Evolutionary conservation across 2,888 invertebrate genomes (phyloP).

Genomic region (Ophion obscuratus): DNA sequence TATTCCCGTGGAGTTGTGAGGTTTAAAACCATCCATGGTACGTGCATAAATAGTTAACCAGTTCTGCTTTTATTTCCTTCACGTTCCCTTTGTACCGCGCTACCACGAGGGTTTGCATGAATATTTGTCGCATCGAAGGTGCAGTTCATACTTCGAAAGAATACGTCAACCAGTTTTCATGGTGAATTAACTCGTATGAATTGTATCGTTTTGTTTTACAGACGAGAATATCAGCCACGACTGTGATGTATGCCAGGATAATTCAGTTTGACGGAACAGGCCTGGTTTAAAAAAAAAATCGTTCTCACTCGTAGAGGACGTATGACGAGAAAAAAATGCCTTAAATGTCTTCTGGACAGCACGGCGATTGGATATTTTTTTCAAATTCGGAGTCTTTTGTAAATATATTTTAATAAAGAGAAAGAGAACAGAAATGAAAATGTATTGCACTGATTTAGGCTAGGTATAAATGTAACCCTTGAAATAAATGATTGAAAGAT

Average conservation of each 20-base stretch:
- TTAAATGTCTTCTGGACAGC: neutral
- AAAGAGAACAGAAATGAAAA: neutral
- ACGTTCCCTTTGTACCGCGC: neutral
- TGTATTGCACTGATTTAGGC: neutral
- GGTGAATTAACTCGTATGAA: slow-evolving; percentile 32
- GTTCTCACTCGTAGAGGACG: neutral
- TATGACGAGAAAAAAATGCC: neutral
- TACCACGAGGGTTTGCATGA: slow-evolving; percentile 31
- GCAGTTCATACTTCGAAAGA: slow-evolving; percentile 38
- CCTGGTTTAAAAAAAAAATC: neutral
- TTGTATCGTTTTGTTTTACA: slow-evolving; percentile 43
- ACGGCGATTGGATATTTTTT: neutral
- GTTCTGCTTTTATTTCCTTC: slow-evolving; percentile 9
- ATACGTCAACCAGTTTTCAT: neutral
- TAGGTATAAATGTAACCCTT: neutral
- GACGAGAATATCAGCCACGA: slow-evolving; percentile 37
- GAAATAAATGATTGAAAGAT: neutral
- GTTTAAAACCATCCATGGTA: slow-evolving; percentile 16
- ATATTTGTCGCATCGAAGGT: slow-evolving; percentile 43
- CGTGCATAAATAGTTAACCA: slow-evolving; percentile 24
- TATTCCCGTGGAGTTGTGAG: slow-evolving; percentile 23
- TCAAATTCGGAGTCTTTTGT: slow-evolving; percentile 3
- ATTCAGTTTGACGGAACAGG: slow-evolving; percentile 24
- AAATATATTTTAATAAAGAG: slow-evolving; percentile 33
- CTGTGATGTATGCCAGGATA: slow-evolving; percentile 18